Evolutionary conservation across 37 sponge, comb jelly and placozoan genomes (phyloP).

Genomic region (Halichondria panicea): DNA sequence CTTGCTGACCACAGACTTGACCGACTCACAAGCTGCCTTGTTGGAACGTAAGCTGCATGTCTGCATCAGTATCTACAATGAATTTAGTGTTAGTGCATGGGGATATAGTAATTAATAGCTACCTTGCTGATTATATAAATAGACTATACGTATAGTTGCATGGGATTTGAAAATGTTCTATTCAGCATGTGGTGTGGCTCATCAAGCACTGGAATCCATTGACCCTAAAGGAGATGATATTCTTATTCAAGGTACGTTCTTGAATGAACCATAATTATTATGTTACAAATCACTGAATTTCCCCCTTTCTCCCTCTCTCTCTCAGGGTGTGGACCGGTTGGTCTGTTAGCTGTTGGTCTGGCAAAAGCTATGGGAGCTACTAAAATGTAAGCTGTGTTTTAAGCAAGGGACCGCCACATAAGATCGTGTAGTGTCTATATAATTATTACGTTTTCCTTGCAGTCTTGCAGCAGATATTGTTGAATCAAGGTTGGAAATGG

Average conservation of each 20-base stretch:
- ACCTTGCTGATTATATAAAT: neutral
- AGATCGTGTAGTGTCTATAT: slow-evolving; percentile 5
- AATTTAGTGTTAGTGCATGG: too few species aligned
- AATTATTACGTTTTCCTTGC: neutral
- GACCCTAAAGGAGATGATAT: slow-evolving; percentile 72
- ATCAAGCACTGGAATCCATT: slow-evolving; percentile 85
- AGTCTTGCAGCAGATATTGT: slow-evolving; percentile 79
- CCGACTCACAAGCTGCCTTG: slow-evolving; percentile 73
- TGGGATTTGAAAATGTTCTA: neutral
- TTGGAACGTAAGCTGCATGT: slow-evolving; percentile 75
- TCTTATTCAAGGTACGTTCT: slow-evolving; percentile 62
- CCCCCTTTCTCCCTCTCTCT: neutral
- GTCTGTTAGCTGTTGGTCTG: slow-evolving; percentile 74
- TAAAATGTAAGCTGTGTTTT: slow-evolving; percentile 64
- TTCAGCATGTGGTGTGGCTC: slow-evolving; percentile 90
- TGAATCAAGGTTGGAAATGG: slow-evolving; percentile 57
- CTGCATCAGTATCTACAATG: too few species aligned
- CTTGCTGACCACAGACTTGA: slow-evolving; percentile 66
- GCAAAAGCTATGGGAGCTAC: slow-evolving; percentile 81
- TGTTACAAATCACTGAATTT: neutral
- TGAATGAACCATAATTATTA: neutral
- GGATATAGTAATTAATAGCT: neutral
- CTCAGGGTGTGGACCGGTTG: slow-evolving; percentile 90
- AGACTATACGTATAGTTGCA: neutral
- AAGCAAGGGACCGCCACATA: too few species aligned